phyloP scores from a whole-genome alignment of 2,888 invertebrate species.

The Hydroisotoma schaefferi region DNA sequence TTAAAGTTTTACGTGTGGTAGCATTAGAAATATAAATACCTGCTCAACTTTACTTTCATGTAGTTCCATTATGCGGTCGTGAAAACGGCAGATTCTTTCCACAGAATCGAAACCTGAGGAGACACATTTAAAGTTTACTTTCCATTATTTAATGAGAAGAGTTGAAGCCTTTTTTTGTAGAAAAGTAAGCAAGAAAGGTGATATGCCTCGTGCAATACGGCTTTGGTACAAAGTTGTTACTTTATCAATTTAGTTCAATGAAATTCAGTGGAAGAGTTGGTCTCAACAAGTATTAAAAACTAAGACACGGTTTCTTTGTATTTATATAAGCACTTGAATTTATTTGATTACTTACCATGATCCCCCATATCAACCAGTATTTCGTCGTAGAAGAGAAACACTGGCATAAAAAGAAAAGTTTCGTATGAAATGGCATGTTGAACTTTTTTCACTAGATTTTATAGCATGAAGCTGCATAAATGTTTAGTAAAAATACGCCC shows the following conservation, averaged over 20 bases:
- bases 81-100: slow-evolving; percentile 37
- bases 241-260: too few relatives aligned
- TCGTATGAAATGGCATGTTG: background rate
- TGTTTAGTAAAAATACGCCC: too few relatives aligned
- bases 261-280: too few relatives aligned
- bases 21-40: slow-evolving; percentile 18
- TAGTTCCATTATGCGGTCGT: slow-evolving; percentile 38
- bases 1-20: background rate
- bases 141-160: too few relatives aligned
- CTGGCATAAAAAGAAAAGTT: slow-evolving; percentile 9
- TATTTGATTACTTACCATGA: too few relatives aligned
- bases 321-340: too few relatives aligned
- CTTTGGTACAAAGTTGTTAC: too few relatives aligned
- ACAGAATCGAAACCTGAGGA: slow-evolving; percentile 16
- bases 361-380: slow-evolving; percentile 38
- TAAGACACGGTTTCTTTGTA: too few relatives aligned
- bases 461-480: background rate
- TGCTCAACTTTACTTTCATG: slow-evolving; percentile 43
- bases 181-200: too few relatives aligned
- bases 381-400: slow-evolving; percentile 43
- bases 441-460: background rate
- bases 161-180: too few relatives aligned
- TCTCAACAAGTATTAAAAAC: too few relatives aligned
- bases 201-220: too few relatives aligned
- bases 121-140: background rate